These are phyloP conservation scores for Aegithalos caudatus DNA, from an alignment of 2,113 vertebrate species.

Conservation along the genomic window DNA sequence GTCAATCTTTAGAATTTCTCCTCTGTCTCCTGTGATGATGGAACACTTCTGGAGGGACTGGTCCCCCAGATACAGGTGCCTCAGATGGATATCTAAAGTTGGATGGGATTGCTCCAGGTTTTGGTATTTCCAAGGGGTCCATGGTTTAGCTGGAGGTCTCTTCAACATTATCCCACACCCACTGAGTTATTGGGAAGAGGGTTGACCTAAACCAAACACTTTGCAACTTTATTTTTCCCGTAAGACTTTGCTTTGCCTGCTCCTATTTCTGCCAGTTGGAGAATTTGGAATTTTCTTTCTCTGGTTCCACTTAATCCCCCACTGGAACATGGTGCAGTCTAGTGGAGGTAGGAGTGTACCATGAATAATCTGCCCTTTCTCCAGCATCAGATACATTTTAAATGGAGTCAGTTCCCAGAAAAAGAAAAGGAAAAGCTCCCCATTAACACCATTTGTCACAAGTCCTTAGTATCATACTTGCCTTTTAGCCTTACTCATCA, in stretches of 20 bases:
- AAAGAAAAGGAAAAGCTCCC: not conserved
- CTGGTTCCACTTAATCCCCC: not conserved
- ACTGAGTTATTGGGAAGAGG: not conserved
- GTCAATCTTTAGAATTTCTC: not conserved
- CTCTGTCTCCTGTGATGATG: not conserved
- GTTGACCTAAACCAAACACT: not conserved
- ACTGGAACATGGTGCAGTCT: not conserved
- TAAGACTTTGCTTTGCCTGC: not conserved
- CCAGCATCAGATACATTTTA: not conserved
- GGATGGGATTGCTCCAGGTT: not conserved
- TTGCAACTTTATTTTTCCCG: not conserved
- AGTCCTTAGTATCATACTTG: not conserved
- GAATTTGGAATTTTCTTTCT: not conserved
- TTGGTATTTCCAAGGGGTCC: not conserved
- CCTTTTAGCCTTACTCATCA: not conserved
- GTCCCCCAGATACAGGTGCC: not conserved
- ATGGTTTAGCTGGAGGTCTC: not conserved
- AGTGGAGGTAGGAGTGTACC: not conserved
- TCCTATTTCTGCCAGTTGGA: not conserved
- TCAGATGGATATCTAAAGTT: not conserved
- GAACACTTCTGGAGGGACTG: not conserved
- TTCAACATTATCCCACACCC: accelerated
- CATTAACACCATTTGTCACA: not conserved
- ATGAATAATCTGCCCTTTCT: not conserved
- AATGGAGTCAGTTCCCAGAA: not conserved